A percentile compares a stretch with the other conserved stretches of the same genome.
Conservation (phyloP, 2,888 invertebrate species). For the Morpho deidamia region DNA sequence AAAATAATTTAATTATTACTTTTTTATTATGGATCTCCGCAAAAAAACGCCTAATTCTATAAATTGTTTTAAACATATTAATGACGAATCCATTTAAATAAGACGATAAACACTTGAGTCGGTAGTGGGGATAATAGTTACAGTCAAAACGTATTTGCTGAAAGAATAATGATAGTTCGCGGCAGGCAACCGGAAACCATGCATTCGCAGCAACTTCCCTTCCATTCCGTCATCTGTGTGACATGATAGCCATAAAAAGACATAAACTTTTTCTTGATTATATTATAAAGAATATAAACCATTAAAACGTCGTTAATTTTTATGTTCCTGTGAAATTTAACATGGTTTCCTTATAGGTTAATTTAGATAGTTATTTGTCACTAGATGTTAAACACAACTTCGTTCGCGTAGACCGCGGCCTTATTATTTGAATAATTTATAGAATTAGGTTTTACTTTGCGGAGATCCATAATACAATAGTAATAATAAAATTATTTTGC, state of each 20-base stretch:
- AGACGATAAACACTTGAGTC: constrained; percentile 11
- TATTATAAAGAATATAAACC: constrained; percentile 16
- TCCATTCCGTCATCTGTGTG: constrained; percentile 55
- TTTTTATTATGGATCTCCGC: too few relatives aligned
- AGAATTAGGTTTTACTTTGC: too few relatives aligned
- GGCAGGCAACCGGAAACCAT: constrained; percentile 55
- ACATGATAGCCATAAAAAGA: constrained; percentile 24
- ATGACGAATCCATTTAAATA: constrained; percentile 10
- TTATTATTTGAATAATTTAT: too few relatives aligned
- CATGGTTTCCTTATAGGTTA: background rate
- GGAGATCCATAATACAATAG: too few relatives aligned
- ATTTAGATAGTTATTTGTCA: too few relatives aligned
- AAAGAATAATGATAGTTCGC: constrained; percentile 69
- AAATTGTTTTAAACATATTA: constrained; percentile 9
- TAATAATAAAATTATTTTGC: too few relatives aligned
- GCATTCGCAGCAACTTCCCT: constrained; percentile 64
- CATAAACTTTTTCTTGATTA: constrained; percentile 17
- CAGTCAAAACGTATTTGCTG: constrained; percentile 75
- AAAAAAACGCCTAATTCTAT: background rate
- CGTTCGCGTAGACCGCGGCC: too few relatives aligned
- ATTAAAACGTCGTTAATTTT: constrained; percentile 12
- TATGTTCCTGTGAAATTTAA: background rate
- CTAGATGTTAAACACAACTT: too few relatives aligned
- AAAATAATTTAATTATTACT: too few relatives aligned
- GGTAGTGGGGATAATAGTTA: constrained; percentile 38